Evolutionary conservation across 2,797 vertebrate genomes (phyloP).

Genomic region (Fringilla coelebs): DNA sequence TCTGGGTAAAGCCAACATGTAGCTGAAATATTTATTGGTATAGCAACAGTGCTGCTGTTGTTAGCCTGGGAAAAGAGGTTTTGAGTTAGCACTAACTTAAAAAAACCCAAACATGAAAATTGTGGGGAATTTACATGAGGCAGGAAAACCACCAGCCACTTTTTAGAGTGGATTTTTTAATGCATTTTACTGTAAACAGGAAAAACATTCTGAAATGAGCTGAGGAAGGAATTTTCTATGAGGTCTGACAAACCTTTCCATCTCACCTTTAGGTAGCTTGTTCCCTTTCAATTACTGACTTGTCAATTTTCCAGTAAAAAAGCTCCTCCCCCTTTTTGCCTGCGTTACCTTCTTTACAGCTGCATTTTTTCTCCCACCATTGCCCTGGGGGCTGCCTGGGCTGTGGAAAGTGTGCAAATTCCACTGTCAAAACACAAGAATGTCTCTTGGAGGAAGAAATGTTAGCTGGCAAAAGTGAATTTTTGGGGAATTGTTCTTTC

Average conservation of each 20-base stretch:
- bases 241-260: neutral
- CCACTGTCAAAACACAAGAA: neutral
- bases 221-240: neutral
- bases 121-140: neutral
- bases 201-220: neutral
- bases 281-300: neutral
- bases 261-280: neutral
- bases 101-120: neutral
- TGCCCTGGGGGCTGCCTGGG: neutral
- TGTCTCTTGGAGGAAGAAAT: neutral
- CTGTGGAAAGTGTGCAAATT: neutral
- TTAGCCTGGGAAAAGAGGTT: neutral
- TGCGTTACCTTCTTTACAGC: neutral
- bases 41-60: neutral
- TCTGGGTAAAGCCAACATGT: neutral
- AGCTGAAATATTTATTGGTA: neutral
- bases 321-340: neutral
- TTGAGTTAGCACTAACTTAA: neutral
- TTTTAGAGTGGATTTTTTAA: neutral
- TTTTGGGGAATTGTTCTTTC: neutral
- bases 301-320: neutral
- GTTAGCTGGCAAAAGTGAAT: neutral
- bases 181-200: neutral
- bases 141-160: neutral
- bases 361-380: neutral